phyloP scores from a whole-genome alignment of 2,888 invertebrate species.

The Leptopilina syphax region DNA sequence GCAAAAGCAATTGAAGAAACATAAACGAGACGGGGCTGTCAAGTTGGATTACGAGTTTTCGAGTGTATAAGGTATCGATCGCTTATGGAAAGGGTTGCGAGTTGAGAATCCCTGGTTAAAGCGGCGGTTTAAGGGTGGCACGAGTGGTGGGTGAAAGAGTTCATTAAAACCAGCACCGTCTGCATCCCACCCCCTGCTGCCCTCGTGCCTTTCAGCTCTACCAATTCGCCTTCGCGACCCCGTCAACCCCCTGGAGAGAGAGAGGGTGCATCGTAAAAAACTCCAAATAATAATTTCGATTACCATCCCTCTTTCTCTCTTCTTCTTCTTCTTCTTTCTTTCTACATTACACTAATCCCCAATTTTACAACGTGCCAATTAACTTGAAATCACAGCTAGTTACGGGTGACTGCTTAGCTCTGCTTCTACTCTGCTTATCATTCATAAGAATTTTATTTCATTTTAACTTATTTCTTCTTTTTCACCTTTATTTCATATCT shows the following conservation, averaged over 20 bases:
- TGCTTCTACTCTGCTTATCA: slow-evolving; percentile 22
- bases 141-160: slow-evolving; percentile 73
- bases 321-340: slow-evolving; percentile 1
- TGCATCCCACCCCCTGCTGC: slow-evolving; percentile 60
- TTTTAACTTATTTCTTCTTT: too few species aligned
- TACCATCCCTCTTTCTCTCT: neutral
- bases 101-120: slow-evolving; percentile 69
- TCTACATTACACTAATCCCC: slow-evolving; percentile 43
- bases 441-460: neutral
- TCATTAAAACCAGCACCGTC: slow-evolving; percentile 73
- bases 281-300: slow-evolving; percentile 36
- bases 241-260: slow-evolving; percentile 52
- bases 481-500: too few species aligned
- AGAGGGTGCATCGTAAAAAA: slow-evolving; percentile 34
- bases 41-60: neutral
- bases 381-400: slow-evolving; percentile 31
- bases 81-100: slow-evolving; percentile 46
- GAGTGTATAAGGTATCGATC: slow-evolving; percentile 49
- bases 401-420: slow-evolving; percentile 18
- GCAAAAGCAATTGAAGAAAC: slow-evolving; percentile 36
- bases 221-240: slow-evolving; percentile 52
- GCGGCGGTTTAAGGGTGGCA: slow-evolving; percentile 72
- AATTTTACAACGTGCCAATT: slow-evolving; percentile 13
- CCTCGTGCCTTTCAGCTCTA: slow-evolving; percentile 43
- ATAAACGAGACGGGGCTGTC: slow-evolving; percentile 38